These are phyloP conservation scores for Dasyornis broadbenti DNA, from an alignment of 2,113 vertebrate genomes.

Conservation along the genomic window DNA sequence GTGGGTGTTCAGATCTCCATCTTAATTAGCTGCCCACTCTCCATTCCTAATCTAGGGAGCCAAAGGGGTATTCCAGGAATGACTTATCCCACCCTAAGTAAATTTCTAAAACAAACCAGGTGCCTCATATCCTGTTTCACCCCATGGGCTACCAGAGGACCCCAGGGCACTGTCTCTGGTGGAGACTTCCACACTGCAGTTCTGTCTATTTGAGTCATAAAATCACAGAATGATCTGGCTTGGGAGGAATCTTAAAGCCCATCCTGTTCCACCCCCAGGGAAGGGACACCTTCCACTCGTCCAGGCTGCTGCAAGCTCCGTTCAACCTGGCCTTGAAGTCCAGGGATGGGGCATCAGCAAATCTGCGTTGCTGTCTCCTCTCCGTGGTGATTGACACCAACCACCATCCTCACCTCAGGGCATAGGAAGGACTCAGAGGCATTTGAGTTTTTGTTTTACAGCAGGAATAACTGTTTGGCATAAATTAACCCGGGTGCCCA, in stretches of 20 bases:
- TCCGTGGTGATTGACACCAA: rapidly evolving
- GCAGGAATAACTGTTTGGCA: neutral
- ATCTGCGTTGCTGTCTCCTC: neutral
- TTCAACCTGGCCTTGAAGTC: neutral
- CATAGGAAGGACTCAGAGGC: neutral
- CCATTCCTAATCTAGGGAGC: neutral
- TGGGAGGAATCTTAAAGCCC: rapidly evolving
- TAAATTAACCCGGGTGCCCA: neutral
- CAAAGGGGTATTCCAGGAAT: neutral
- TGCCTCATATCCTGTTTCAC: neutral
- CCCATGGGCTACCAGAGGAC: neutral
- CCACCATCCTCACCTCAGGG: neutral
- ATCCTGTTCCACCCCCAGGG: neutral
- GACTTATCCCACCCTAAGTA: neutral
- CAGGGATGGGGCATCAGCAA: neutral
- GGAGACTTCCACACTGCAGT: neutral
- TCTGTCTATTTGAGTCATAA: rapidly evolving
- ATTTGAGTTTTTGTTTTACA: neutral
- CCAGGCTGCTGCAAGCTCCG: neutral
- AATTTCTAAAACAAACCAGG: neutral
- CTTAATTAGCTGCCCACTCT: neutral
- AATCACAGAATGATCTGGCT: neutral
- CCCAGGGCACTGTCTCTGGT: neutral
- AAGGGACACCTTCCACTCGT: neutral
- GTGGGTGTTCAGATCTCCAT: neutral